Conservation (phyloP, 2,797 vertebrate species). For the Clamator glandarius region DNA sequence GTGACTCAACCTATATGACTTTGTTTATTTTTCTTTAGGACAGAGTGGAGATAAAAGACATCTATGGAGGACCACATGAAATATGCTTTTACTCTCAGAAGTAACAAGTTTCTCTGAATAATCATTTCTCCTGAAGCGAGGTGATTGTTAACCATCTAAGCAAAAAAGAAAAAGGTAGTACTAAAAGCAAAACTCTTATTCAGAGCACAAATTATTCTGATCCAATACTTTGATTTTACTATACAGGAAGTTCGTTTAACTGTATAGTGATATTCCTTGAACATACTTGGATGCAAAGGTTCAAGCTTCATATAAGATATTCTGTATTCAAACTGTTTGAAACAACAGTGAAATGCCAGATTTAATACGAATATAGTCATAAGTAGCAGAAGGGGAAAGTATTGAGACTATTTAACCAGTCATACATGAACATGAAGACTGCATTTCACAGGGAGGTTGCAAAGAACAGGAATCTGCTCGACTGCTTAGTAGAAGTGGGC, state of each 20-base stretch:
- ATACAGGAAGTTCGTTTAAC: neutral
- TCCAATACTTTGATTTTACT: neutral
- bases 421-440: neutral
- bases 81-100: neutral
- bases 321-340: constrained; percentile 25
- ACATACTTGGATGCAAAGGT: constrained; percentile 26
- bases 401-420: constrained; percentile 41
- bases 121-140: neutral
- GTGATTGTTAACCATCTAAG: neutral
- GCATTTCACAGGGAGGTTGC: neutral
- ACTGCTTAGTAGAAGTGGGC: neutral
- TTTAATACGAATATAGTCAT: constrained; percentile 29
- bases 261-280: neutral
- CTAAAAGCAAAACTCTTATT: neutral
- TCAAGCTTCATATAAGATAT: neutral
- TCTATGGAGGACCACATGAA: neutral
- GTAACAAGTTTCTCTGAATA: neutral
- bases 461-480: neutral
- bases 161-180: neutral
- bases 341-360: constrained; percentile 50
- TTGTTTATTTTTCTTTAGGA: neutral
- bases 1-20: neutral
- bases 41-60: neutral
- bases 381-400: neutral
- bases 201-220: neutral